Evolutionary conservation across 1,140 invertebrate genomes (phyloP).

Genomic region (Agraylea sexmaculata): DNA sequence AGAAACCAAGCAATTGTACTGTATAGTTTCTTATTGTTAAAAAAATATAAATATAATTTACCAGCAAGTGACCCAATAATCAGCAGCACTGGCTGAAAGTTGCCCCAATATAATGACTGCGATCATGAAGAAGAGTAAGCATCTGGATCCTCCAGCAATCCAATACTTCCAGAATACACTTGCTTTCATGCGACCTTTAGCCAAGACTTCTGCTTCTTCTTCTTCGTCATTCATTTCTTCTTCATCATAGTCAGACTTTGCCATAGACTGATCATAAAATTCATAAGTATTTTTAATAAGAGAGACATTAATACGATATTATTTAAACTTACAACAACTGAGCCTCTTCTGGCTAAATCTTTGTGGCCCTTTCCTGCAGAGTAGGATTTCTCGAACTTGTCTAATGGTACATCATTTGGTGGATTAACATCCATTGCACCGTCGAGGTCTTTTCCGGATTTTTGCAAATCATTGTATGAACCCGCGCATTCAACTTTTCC

Average conservation of each 20-base stretch:
- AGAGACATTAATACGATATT: slow-evolving; percentile 5
- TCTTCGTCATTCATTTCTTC: slow-evolving; percentile 31
- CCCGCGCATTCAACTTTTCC: slow-evolving; percentile 35
- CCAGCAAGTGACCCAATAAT: slow-evolving; percentile 77
- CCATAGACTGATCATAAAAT: slow-evolving; percentile 17
- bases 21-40: too few relatives aligned
- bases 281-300: background rate
- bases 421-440: slow-evolving; percentile 21
- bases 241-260: slow-evolving; percentile 26
- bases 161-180: slow-evolving; percentile 55
- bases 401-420: slow-evolving; percentile 3
- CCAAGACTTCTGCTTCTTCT: slow-evolving; percentile 37
- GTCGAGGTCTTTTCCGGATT: slow-evolving; percentile 29
- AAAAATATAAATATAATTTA: too few relatives aligned
- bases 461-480: slow-evolving; percentile 29
- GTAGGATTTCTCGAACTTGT: slow-evolving; percentile 9
- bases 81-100: slow-evolving; percentile 52
- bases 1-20: too few relatives aligned
- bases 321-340: slow-evolving; percentile 16
- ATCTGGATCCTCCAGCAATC: slow-evolving; percentile 48
- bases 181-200: slow-evolving; percentile 43
- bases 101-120: slow-evolving; percentile 54
- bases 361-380: slow-evolving; percentile 14
- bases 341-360: slow-evolving; percentile 17
- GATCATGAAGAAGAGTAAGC: slow-evolving; percentile 44